Base-by-base conservation (phyloP, 2,888 invertebrate genomes). In the Diloba caeruleocephala region DNA sequence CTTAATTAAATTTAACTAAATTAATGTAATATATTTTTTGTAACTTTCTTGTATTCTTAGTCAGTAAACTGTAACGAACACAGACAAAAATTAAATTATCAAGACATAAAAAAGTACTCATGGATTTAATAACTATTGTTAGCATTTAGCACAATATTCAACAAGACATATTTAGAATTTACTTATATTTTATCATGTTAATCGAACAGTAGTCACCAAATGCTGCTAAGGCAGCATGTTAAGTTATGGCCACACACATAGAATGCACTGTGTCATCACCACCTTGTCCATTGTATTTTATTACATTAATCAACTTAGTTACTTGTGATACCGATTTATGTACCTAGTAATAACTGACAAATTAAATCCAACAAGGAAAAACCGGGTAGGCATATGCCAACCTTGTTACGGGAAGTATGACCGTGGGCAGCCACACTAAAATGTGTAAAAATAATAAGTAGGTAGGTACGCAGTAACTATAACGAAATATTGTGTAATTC, bases 321-420 rank as follows among this genome's bases (percentile, higher is more conserved):
- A 26, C 17, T 29, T 43, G 25, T 21, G 31, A 10, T 12, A 33
- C 17, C 12, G 21, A 19, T 25, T 15, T 8, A 6, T 9, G 6
- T 14, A 8, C 17, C 7, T 4, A 10, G 21, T 32, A 6, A 51
- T 12, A 50, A 38, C 10, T 2, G 9, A 28, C 28, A 50, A 17
- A 21, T 6, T 21, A 4, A 19, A 8, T 28, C 23, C 17, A 17
- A 19, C 26, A 44, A 13, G 29, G 13, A 50, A 56, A 50, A 38
- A 56, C 34, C 8, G 15, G 15, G 36, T 21, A 21, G 21, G 38
- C 52, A 52, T 38, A 45, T 50, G 58, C 51, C 36, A n/a, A 56
- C 33, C 37, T 53, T 31, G 41, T 39, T 51, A 53, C 72, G 66
- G 71, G 64, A 71, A 66, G 55, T 63, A 46, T 33, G 37, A 31